Evolutionary conservation across 92 coral and sea anemone genomes (phyloP).

Genomic region (Porites lobata): DNA sequence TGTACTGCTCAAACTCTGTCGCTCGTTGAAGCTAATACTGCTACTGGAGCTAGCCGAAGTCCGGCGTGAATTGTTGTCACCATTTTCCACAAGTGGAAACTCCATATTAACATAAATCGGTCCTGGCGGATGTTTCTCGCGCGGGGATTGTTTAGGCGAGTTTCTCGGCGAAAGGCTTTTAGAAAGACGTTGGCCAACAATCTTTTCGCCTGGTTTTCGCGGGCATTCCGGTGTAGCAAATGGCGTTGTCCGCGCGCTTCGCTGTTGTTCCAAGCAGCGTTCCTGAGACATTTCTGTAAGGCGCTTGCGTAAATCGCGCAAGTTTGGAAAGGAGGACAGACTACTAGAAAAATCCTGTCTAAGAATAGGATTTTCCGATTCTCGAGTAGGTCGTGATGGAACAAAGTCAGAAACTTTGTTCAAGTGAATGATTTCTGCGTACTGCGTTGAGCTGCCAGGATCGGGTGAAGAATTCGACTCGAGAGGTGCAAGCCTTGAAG

Average conservation of each 20-base stretch:
- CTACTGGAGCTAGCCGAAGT: slow-evolving; percentile 75
- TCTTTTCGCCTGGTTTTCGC: slow-evolving; percentile 52
- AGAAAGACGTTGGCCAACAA: slow-evolving; percentile 16
- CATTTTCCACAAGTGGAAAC: slow-evolving; percentile 64
- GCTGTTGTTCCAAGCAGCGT: slow-evolving; percentile 50
- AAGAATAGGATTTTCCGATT: slow-evolving; percentile 94
- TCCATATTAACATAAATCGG: slow-evolving; percentile 81
- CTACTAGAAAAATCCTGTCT: slow-evolving; percentile 79
- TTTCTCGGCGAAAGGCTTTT: slow-evolving; percentile 54
- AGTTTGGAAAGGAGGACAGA: slow-evolving; percentile 48
- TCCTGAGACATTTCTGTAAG: slow-evolving; percentile 57
- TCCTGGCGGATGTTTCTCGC: slow-evolving; percentile 39
- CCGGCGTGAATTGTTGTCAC: slow-evolving; percentile 74
- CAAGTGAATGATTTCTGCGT: slow-evolving; percentile 86
- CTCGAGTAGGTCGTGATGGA: slow-evolving; percentile 90
- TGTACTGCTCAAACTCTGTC: slow-evolving; percentile 61
- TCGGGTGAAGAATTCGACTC: slow-evolving; percentile 38
- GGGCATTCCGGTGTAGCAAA: slow-evolving; percentile 41
- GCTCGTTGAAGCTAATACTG: slow-evolving; percentile 59
- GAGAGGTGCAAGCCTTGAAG: slow-evolving; percentile 2
- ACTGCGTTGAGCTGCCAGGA: slow-evolving; percentile 51
- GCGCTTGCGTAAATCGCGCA: slow-evolving; percentile 66
- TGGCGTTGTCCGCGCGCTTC: slow-evolving; percentile 27
- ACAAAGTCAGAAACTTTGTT: slow-evolving; percentile 65
- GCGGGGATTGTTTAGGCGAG: slow-evolving; percentile 75